Conservation (phyloP, 2,113 vertebrate species). For the Echinops telfairi region DNA sequence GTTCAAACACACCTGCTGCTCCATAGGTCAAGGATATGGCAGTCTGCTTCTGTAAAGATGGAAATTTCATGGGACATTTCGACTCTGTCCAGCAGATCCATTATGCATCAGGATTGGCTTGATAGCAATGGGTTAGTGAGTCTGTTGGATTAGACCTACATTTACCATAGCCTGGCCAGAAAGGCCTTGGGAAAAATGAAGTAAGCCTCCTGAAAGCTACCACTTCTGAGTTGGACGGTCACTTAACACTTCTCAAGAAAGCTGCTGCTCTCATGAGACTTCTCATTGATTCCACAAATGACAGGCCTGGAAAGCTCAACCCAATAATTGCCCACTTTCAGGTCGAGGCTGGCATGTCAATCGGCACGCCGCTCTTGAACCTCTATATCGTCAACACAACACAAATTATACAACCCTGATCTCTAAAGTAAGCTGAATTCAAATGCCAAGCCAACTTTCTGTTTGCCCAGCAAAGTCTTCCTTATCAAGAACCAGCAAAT, state of each 20-base stretch:
- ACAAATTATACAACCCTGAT: background rate
- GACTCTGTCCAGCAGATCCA: background rate
- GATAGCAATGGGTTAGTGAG: background rate
- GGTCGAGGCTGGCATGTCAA: background rate
- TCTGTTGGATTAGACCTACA: background rate
- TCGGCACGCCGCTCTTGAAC: background rate
- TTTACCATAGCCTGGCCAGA: background rate
- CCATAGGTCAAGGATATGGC: background rate
- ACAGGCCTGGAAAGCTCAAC: background rate
- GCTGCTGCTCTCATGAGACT: background rate
- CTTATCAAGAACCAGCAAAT: background rate
- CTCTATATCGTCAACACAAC: background rate
- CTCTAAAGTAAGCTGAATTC: background rate
- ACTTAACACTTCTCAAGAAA: background rate
- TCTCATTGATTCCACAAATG: background rate
- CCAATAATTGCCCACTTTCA: rapidly evolving
- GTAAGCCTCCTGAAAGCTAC: background rate
- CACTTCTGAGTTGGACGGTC: background rate
- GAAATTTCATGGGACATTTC: background rate
- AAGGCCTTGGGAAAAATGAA: background rate
- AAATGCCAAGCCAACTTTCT: background rate
- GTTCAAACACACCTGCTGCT: background rate
- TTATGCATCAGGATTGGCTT: background rate
- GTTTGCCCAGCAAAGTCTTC: background rate
- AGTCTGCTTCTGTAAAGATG: background rate